phyloP scores from a whole-genome alignment of 2,888 invertebrate species.

The Saturnia pavonia region DNA sequence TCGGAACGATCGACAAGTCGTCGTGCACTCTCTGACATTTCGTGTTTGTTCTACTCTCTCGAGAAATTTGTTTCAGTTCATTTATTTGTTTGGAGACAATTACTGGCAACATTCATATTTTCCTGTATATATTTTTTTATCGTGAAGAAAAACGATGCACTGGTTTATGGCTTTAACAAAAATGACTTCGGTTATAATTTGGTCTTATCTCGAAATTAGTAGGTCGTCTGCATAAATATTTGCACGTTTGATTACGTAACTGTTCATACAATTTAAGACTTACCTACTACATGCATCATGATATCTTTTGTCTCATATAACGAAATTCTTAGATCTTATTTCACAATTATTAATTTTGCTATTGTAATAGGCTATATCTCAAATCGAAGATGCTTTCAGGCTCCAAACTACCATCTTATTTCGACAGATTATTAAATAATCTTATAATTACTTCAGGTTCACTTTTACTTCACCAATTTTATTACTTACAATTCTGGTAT shows the following conservation, averaged over 20 bases:
- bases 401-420: neutral
- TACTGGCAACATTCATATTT: constrained; percentile 58
- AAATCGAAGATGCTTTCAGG: neutral
- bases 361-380: neutral
- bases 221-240: constrained; percentile 16
- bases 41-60: constrained; percentile 68
- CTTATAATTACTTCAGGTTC: neutral
- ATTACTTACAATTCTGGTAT: neutral
- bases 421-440: neutral
- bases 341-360: neutral
- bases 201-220: constrained; percentile 3
- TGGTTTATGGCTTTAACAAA: constrained; percentile 23
- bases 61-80: constrained; percentile 76
- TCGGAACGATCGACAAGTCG: constrained; percentile 53
- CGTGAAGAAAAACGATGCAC: constrained; percentile 42
- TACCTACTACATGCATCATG: neutral
- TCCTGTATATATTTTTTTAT: constrained; percentile 52
- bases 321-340: neutral
- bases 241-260: neutral
- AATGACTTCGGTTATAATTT: constrained; percentile 5
- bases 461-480: neutral
- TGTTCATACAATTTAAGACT: constrained; percentile 4
- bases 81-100: constrained; percentile 71
- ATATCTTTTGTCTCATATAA: neutral
- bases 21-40: constrained; percentile 52